Evolutionary conservation across 2,113 vertebrate species (phyloP), one percentile per base, ranked within the genome.

Genomic region (Climacteris rufus): DNA sequence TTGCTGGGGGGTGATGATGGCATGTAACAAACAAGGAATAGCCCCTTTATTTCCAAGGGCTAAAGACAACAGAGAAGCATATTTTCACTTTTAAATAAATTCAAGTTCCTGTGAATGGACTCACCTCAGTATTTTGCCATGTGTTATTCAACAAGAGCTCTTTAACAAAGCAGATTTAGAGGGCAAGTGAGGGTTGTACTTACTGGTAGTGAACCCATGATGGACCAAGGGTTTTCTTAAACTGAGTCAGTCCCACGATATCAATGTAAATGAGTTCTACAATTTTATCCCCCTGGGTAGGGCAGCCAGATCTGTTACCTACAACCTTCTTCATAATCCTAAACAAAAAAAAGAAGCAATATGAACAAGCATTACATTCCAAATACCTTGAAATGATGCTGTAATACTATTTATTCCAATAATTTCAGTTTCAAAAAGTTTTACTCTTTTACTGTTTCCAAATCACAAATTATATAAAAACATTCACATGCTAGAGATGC

Each of bases 171-270:
- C 44, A 83, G 11, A n/a, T 42, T 65, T 30, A 65, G 45, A 83
- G 52, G 28, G 63, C 44, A 70, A 86, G 8, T 42, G 76, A 57
- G 40, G 35, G 18, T 13, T 70, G n/a, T 64, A 99, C 99, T 99
- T 97, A 99, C 99, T 99, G 99, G 97, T 99, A 99, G 97, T 99
- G 99, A 70, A 99, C 99, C 99, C 99, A 99, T 15, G 99, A 99
- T 2, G 99, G 99, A 33, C 99, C 99, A 61, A 99, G 98, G 1
- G 99, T 99, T 98, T 99, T 99, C 98, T 99, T 99, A 96, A 99
- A 99, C 94, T 99, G 99, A 66, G 99, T 98, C 8, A 99, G 99
- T 70, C 99, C 99, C 74, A 99, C 99, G 4, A 99, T 99, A 94
- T 99, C 99, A 37, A 99, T 99, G 97, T 99, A 99, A 96, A 99